These are phyloP conservation scores for Arvicanthis niloticus DNA, from an alignment of 2,113 vertebrate genomes.

Conservation along the genomic window DNA sequence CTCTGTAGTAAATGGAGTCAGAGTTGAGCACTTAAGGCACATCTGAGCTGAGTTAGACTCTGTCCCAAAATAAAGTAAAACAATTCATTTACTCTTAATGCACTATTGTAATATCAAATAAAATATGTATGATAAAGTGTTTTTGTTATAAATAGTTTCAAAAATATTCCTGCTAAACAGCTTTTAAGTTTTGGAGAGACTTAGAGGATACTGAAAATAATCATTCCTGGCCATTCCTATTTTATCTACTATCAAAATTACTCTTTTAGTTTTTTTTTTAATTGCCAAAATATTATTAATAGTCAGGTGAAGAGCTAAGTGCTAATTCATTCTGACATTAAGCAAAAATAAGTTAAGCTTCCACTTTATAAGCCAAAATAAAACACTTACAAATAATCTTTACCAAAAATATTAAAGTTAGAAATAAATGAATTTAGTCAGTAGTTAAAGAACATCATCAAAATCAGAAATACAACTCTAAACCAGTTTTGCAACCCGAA, in stretches of 20 bases:
- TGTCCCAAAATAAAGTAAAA: neutral
- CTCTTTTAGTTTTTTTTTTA: neutral
- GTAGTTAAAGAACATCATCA: neutral
- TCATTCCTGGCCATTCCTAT: neutral
- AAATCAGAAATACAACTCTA: neutral
- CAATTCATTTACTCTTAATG: neutral
- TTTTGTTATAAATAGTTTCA: neutral
- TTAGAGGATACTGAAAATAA: neutral
- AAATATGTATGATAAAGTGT: neutral
- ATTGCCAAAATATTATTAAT: neutral
- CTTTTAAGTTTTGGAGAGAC: neutral
- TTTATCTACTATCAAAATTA: neutral
- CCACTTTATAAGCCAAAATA: neutral
- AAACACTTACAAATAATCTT: neutral
- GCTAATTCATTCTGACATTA: neutral
- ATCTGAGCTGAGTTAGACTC: neutral
- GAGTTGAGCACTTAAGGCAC: neutral
- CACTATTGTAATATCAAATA: neutral
- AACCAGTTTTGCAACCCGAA: neutral
- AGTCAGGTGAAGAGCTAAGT: neutral
- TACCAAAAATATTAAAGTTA: neutral
- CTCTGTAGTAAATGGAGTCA: neutral
- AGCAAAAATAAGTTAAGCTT: neutral
- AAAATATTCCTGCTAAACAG: neutral
- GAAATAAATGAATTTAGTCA: neutral